Percentiles rank a stretch among this genome's conserved stretches.
These are phyloP conservation scores for Drosophila carrolli DNA, from an alignment of 1,140 invertebrate species.

Conservation along the genomic window DNA sequence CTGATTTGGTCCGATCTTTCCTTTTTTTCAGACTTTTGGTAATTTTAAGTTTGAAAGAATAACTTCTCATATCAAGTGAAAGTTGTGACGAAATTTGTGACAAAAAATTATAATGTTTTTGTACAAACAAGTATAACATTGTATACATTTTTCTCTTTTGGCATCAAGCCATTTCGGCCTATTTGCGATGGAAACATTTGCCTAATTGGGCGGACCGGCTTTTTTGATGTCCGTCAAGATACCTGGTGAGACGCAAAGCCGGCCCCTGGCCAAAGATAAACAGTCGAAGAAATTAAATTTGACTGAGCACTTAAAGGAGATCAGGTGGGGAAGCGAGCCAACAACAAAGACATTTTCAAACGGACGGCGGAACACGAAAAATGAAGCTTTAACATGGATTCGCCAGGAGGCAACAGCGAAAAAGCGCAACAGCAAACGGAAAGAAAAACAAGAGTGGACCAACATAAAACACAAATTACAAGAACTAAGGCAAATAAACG, in stretches of 20 bases:
- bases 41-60: too few species aligned
- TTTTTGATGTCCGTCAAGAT: conserved; percentile 35
- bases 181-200: conserved; percentile 18
- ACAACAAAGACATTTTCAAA: conserved; percentile 72
- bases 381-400: conserved; percentile 68
- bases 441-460: conserved; percentile 20
- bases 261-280: conserved; percentile 28
- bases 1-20: too few species aligned
- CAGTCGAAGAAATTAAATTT: conserved; percentile 30
- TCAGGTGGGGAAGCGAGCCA: neutral
- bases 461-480: conserved; percentile 52
- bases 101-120: too few species aligned
- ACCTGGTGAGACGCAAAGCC: neutral
- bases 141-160: too few species aligned
- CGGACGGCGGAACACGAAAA: conserved; percentile 45
- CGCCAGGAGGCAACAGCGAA: conserved; percentile 52
- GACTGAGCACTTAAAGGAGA: conserved; percentile 1
- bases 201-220: conserved; percentile 55
- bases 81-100: too few species aligned
- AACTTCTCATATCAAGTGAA: too few species aligned
- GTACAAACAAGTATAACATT: too few species aligned
- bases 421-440: conserved; percentile 45
- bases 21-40: too few species aligned
- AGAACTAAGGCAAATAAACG: conserved; percentile 47
- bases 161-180: too few species aligned